A percentile compares a stretch with the other conserved stretches of the same genome.
phyloP scores from a whole-genome alignment of 2,888 invertebrate genomes.

The Petrolisthes cinctipes region DNA sequence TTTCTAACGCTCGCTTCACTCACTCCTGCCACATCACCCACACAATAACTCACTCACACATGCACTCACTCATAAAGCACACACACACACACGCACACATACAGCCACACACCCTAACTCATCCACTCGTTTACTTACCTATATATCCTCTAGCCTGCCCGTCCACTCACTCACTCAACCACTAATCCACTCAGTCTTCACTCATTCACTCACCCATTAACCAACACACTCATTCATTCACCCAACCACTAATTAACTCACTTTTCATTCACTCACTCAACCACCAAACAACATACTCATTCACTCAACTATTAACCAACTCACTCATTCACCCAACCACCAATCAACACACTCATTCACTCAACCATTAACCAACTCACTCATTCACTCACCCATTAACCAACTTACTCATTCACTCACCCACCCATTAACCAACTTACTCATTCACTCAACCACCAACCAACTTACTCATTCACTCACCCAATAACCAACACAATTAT shows the following conservation, averaged over 20 bases:
- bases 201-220: not conserved
- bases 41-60: no score
- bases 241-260: not conserved
- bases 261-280: not conserved
- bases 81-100: no score
- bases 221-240: not conserved
- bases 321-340: not conserved
- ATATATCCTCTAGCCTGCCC: not conserved
- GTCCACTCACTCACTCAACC: not conserved
- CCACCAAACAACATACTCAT: not conserved
- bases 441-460: not conserved
- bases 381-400: not conserved
- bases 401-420: not conserved
- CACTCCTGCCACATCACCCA: no score
- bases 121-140: not conserved
- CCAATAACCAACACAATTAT: not conserved
- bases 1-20: no score
- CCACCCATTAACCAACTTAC: not conserved
- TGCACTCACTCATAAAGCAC: no score
- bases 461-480: not conserved
- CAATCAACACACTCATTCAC: not conserved
- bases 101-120: not conserved
- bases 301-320: not conserved
- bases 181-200: not conserved
- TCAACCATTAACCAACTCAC: not conserved